Conservation (phyloP, 2,797 vertebrate species). For the Labroides dimidiatus region DNA sequence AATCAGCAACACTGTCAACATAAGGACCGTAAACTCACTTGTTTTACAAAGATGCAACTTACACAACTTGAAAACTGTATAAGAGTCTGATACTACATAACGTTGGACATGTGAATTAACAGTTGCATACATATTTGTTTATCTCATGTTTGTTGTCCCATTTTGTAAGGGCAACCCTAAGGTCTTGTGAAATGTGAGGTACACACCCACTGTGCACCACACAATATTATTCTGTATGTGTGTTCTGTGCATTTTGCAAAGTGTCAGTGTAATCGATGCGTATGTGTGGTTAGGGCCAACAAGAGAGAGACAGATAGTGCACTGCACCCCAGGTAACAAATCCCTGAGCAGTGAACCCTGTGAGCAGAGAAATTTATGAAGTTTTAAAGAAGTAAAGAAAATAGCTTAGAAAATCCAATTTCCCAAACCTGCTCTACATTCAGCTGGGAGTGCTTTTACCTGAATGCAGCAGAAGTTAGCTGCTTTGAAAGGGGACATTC, state of each 20-base stretch:
- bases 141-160: constrained; percentile 38
- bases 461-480: constrained; percentile 40
- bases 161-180: constrained; percentile 39
- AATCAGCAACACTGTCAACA: no score
- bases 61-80: no score
- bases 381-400: constrained; percentile 58
- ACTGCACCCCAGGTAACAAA: constrained; percentile 53
- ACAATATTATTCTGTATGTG: constrained; percentile 13
- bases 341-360: constrained; percentile 43
- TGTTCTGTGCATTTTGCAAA: constrained; percentile 23
- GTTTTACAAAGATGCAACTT: no score
- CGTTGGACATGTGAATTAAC: no score
- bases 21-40: no score
- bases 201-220: constrained; percentile 55
- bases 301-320: constrained; percentile 50
- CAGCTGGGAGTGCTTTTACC: constrained; percentile 38
- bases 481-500: constrained; percentile 10
- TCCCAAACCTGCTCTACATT: constrained; percentile 61
- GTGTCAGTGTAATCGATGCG: constrained; percentile 32
- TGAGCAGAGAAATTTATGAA: constrained; percentile 44
- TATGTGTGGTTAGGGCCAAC: constrained; percentile 39
- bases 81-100: no score
- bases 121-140: no score
- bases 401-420: constrained; percentile 71
- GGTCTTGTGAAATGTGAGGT: constrained; percentile 55